These are phyloP conservation scores for Heliornis fulica DNA, from an alignment of 2,113 vertebrate genomes.

Conservation along the genomic window DNA sequence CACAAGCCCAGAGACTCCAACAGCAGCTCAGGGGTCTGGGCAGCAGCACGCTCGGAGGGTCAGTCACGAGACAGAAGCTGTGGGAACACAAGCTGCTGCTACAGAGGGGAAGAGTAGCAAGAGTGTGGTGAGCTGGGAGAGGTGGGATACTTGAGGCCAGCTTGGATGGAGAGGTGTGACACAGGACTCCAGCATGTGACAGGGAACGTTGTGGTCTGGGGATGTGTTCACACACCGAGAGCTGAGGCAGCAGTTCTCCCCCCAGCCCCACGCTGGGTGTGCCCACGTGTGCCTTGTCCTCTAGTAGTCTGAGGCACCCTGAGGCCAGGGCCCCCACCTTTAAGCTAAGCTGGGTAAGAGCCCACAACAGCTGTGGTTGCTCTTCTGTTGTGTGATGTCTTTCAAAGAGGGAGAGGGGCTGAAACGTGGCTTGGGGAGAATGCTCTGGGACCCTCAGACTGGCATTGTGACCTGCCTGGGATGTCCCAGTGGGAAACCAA, in stretches of 20 bases:
- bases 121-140: constrained; percentile 29
- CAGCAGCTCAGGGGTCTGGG: not conserved
- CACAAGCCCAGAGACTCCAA: not conserved
- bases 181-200: not conserved
- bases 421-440: not conserved
- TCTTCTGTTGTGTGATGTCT: not conserved
- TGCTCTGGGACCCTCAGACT: not conserved
- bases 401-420: not conserved
- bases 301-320: not conserved
- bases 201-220: not conserved
- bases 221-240: not conserved
- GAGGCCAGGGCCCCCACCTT: not conserved
- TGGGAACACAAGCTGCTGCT: not conserved
- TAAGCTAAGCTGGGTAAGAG: not conserved
- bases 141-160: not conserved
- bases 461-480: not conserved
- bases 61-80: constrained; percentile 15
- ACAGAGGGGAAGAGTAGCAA: not conserved
- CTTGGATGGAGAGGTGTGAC: not conserved
- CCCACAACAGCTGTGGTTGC: not conserved
- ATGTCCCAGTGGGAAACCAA: not conserved
- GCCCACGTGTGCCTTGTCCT: not conserved
- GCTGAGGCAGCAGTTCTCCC: not conserved
- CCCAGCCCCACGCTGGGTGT: not conserved
- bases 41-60: not conserved